These are phyloP conservation scores for Esox niger DNA, from an alignment of 2,113 vertebrate species.

Conservation along the genomic window DNA sequence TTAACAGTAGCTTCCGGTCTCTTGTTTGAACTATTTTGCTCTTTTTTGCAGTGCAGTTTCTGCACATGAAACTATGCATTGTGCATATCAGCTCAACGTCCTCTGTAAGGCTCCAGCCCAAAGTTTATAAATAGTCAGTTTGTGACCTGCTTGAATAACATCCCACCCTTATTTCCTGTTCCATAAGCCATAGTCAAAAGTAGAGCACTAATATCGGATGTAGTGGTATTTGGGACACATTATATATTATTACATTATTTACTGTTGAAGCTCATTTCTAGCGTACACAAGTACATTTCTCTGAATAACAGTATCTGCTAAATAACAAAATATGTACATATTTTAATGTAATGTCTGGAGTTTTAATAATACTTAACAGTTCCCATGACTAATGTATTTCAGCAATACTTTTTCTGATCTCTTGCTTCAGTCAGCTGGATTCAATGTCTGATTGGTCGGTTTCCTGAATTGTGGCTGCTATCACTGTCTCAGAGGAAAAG, in stretches of 20 bases:
- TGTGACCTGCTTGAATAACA: not conserved
- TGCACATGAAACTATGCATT: no score
- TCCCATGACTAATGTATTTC: slow-evolving; percentile 12
- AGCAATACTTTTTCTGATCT: slow-evolving; percentile 1
- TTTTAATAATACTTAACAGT: not conserved
- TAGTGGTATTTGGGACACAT: not conserved
- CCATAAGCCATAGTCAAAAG: no score
- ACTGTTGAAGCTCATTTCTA: no score
- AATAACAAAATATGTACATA: no score
- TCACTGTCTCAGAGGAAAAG: not conserved
- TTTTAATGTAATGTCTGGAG: not conserved
- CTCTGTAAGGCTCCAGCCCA: not conserved
- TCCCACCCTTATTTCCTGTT: no score
- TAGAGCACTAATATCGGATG: no score
- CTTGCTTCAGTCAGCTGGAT: slow-evolving; percentile 23
- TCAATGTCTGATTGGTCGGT: slow-evolving; percentile 18
- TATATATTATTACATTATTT: not conserved
- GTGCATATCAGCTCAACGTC: no score
- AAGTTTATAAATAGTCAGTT: not conserved
- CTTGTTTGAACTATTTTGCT: no score
- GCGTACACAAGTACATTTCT: no score
- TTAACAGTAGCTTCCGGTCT: no score
- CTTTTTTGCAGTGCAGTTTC: no score
- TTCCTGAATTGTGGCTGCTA: not conserved
- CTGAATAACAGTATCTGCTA: no score